Conservation (phyloP, 2,888 invertebrate species). For the Lepidochrysops patricia region DNA sequence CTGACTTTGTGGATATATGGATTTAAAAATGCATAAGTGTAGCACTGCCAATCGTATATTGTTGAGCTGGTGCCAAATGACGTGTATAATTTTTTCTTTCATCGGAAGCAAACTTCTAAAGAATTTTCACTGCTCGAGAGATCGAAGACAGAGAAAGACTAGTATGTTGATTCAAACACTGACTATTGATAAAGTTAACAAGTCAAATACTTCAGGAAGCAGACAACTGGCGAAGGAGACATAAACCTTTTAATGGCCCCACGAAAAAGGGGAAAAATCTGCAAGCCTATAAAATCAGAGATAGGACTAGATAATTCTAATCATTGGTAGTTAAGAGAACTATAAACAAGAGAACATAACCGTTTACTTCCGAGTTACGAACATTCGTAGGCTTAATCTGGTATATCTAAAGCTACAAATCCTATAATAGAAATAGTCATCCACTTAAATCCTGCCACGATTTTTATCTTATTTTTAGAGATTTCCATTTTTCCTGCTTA, state of each 20-base stretch:
- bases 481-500: too few relatives aligned
- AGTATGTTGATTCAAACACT: too few relatives aligned
- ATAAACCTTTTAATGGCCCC: neutral
- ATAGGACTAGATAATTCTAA: neutral
- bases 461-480: neutral
- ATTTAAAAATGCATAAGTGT: slow-evolving; percentile 40
- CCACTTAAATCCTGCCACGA: neutral
- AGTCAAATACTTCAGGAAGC: neutral
- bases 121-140: neutral
- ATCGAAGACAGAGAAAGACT: neutral
- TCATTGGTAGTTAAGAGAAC: neutral
- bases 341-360: neutral
- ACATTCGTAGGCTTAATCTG: neutral
- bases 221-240: neutral
- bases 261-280: neutral
- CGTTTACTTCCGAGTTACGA: neutral
- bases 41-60: slow-evolving; percentile 23
- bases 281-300: slow-evolving; percentile 1
- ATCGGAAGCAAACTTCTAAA: neutral
- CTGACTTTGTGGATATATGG: slow-evolving; percentile 38
- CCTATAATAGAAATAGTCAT: neutral
- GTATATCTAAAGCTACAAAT: neutral
- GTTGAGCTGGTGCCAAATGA: slow-evolving; percentile 21
- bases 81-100: neutral
- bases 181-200: neutral